phyloP scores from a whole-genome alignment of 2,113 vertebrate species.

The Pachyramphus minor region DNA sequence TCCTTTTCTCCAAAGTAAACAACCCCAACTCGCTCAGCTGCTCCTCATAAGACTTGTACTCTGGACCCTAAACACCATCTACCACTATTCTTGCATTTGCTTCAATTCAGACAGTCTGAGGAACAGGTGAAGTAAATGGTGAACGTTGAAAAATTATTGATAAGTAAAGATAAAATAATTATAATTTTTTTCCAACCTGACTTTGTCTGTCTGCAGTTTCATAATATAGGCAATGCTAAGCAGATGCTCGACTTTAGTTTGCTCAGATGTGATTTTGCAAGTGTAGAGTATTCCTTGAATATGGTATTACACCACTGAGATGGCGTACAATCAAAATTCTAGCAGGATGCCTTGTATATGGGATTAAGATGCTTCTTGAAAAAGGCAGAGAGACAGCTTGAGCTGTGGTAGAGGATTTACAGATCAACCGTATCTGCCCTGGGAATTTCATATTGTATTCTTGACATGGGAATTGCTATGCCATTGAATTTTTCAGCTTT shows the following conservation, averaged over 20 bases:
- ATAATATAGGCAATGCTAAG: not conserved
- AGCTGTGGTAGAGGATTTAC: not conserved
- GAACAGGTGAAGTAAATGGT: not conserved
- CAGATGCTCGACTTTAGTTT: not conserved
- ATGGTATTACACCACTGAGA: accelerated
- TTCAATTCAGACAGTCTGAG: not conserved
- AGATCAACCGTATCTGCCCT: not conserved
- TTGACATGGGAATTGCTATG: not conserved
- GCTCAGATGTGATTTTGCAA: not conserved
- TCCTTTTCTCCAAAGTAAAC: not conserved
- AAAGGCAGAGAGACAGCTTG: not conserved
- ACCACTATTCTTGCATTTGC: not conserved
- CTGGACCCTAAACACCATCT: not conserved
- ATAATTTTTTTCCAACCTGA: not conserved
- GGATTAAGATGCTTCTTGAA: not conserved
- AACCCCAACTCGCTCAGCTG: not conserved
- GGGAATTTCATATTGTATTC: not conserved
- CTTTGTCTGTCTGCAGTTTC: not conserved
- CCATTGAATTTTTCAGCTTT: not conserved
- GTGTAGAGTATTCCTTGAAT: not conserved
- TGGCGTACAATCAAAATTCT: not conserved
- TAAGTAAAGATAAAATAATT: not conserved
- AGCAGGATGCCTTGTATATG: not conserved
- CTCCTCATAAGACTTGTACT: not conserved
- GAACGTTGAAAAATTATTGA: not conserved